Conservation (phyloP, 2,888 invertebrate genomes). For the Cephus rjabovi region DNA sequence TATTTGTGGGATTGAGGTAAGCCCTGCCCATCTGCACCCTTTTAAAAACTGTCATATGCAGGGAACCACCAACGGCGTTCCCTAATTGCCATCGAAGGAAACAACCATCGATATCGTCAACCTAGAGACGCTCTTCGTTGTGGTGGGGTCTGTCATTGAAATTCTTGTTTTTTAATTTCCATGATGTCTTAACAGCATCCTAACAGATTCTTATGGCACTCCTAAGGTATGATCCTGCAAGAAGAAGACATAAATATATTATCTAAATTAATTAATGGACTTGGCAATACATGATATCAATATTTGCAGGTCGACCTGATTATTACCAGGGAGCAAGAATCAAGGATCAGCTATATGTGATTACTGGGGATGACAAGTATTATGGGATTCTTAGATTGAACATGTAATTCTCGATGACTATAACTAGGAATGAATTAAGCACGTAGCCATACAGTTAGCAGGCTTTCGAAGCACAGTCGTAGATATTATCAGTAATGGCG, state of each 20-base stretch:
- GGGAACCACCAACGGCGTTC: conserved; percentile 49
- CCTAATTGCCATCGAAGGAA: conserved; percentile 49
- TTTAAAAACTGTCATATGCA: conserved; percentile 59
- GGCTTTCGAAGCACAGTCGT: conserved; percentile 52
- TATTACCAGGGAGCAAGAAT: background rate
- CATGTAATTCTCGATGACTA: background rate
- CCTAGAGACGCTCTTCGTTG: background rate
- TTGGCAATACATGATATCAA: background rate
- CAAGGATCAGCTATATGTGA: background rate
- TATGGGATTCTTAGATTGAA: background rate
- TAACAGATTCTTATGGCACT: background rate
- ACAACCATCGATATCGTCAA: conserved; percentile 38
- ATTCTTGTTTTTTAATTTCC: background rate
- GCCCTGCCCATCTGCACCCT: conserved; percentile 43
- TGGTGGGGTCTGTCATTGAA: background rate
- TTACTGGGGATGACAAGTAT: background rate
- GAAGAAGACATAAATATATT: background rate
- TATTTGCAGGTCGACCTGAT: background rate
- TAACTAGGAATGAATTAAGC: background rate
- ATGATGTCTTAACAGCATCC: background rate
- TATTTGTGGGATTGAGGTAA: conserved; percentile 55
- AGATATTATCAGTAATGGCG: conserved; percentile 67
- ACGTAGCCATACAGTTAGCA: conserved; percentile 13
- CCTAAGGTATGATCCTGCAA: background rate
- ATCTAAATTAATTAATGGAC: background rate